phyloP scores from a whole-genome alignment of 2,113 vertebrate genomes.

The Grammomys surdaster region DNA sequence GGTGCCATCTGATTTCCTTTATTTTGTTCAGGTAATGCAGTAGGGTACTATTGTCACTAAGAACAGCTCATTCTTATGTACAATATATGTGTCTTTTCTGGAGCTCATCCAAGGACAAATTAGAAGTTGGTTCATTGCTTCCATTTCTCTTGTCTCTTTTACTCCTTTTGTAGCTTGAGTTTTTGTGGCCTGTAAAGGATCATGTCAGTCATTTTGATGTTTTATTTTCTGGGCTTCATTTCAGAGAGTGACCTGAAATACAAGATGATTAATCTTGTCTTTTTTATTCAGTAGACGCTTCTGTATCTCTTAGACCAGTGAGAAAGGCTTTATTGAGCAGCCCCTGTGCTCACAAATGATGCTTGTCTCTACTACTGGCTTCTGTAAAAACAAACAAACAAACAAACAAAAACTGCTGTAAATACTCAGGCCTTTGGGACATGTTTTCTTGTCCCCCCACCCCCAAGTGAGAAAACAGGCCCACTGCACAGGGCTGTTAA shows the following conservation, averaged over 20 bases:
- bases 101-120: constrained; percentile 57
- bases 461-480: background rate
- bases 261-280: background rate
- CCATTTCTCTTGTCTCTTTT: constrained; percentile 49
- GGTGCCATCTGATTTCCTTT: background rate
- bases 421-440: background rate
- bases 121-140: constrained; percentile 68
- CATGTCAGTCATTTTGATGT: constrained; percentile 46
- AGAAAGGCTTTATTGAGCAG: background rate
- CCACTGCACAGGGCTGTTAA: background rate
- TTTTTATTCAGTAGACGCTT: constrained; percentile 7
- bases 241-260: constrained; percentile 56
- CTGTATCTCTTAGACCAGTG: background rate
- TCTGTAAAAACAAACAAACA: background rate
- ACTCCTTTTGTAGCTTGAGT: constrained; percentile 50
- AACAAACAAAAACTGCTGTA: background rate
- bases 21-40: background rate
- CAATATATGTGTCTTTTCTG: constrained; percentile 57
- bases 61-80: constrained; percentile 72
- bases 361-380: background rate
- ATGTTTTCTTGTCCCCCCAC: background rate
- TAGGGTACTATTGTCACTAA: constrained; percentile 41
- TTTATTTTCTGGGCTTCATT: constrained; percentile 61
- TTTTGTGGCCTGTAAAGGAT: constrained; percentile 2
- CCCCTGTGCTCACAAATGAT: background rate